A percentile compares a stretch with the other conserved stretches of the same genome.
phyloP scores from a whole-genome alignment of 2,888 invertebrate species.

The Sesamia inferens region DNA sequence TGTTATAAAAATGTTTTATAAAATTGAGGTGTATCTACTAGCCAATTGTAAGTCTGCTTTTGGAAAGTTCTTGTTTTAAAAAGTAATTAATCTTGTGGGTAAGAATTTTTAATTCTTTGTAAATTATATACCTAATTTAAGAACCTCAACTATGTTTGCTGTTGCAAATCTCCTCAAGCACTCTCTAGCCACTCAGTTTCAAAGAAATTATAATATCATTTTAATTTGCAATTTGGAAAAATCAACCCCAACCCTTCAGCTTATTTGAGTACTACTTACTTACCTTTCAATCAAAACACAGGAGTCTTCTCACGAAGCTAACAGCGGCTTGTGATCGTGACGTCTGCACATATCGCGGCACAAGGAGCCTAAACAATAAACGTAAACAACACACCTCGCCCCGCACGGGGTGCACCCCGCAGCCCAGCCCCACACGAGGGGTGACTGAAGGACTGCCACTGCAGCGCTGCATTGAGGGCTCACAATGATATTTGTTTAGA shows the following conservation, averaged over 20 bases:
- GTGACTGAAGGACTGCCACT: conserved; percentile 41
- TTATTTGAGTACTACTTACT: background rate
- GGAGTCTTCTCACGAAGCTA: conserved; percentile 24
- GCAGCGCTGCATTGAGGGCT: conserved; percentile 48
- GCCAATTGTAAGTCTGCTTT: background rate
- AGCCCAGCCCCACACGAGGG: conserved; percentile 28
- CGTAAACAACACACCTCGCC: conserved; percentile 57
- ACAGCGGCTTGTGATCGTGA: conserved; percentile 29
- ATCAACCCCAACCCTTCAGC: background rate
- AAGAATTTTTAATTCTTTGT: background rate
- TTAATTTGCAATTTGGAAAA: background rate
- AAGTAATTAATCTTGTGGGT: background rate
- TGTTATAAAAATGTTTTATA: background rate
- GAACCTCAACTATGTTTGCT: background rate
- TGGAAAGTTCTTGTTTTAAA: background rate
- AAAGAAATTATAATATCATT: conserved; percentile 2
- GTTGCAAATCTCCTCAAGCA: background rate
- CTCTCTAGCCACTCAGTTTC: background rate
- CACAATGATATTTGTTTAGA: conserved; percentile 46
- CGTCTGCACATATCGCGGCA: conserved; percentile 50
- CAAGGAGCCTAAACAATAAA: conserved; percentile 63
- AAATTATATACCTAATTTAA: background rate
- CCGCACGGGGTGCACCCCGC: background rate
- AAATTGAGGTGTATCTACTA: background rate
- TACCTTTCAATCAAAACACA: background rate